Evolutionary conservation across 2,797 vertebrate genomes (phyloP), one percentile per base, ranked within the genome.

Genomic region (Kryptolebias ocellatus): DNA sequence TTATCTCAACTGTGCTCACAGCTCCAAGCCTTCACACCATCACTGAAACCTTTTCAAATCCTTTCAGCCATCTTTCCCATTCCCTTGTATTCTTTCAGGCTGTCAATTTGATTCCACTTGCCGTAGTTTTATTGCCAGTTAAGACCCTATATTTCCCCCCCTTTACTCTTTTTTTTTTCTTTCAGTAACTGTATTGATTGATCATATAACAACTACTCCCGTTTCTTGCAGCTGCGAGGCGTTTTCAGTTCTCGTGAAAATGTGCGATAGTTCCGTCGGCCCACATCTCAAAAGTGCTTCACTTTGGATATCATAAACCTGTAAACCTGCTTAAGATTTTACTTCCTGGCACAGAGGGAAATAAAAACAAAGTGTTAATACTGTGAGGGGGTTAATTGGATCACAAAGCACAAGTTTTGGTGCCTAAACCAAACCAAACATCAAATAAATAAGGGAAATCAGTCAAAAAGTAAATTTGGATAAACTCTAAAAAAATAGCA

Each of bases 211-310:
- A 62, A 31, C 45, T 39, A 37, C 9, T 39, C 37, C 9, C 2
- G 37, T 34, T 74, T 70, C 64, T 67, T 56, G 51, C 57, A 61
- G 37, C 45, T 45, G 37, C 39, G n/a, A 29, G 28, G 52, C 14
- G 1, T 16, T 2, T 29, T 5, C 27, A 53, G 2, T 34, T n/a
- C 17, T 10, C 10, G 2, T 39, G 31, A 20, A 39, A n/a, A 37
- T 39, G 4, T 20, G n/a, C 14, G 5, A 18, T 55, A 3, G 4
- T 18, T 39, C 4, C n/a, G 9, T 7, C 9, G 15, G 9, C 9
- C 16, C 28, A 34, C 53, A 14, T 34, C n/a, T 47, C 46, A 47
- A 47, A 47, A 18, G 11, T 39, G 37, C 37, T 2, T 10, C 37
- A 39, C 3, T 3, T 10, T 39, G 11, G 11, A 39, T 9, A 10